These are phyloP conservation scores for Euura saliciscinereae DNA, from an alignment of 1,140 invertebrate species.

Conservation along the genomic window DNA sequence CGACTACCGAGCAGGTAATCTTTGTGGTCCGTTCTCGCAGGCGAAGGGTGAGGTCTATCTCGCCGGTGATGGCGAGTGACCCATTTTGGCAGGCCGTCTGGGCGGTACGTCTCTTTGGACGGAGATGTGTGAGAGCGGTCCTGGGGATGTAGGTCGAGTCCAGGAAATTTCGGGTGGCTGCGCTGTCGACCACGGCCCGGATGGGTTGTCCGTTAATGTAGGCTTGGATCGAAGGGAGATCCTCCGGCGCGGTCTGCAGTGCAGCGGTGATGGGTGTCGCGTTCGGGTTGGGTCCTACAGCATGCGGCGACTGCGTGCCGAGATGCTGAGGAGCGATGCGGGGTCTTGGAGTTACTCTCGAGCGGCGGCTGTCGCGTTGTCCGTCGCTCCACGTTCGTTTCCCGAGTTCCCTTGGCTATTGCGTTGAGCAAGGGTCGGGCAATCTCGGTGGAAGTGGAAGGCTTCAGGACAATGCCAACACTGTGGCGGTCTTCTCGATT, in stretches of 20 bases:
- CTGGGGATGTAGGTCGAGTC: background rate
- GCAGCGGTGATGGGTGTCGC: no score
- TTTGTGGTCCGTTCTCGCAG: background rate
- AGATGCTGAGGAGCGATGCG: background rate
- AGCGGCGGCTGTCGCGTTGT: conserved; percentile 7
- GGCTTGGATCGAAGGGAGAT: conserved; percentile 17
- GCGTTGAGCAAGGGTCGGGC: conserved; percentile 13
- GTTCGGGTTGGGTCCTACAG: no score
- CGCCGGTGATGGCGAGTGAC: background rate
- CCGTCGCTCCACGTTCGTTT: conserved; percentile 22
- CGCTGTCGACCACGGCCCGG: conserved; percentile 20
- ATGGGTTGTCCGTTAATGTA: background rate
- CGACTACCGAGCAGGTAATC: conserved; percentile 1
- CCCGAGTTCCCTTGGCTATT: conserved; percentile 5
- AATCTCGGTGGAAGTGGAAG: conserved; percentile 29
- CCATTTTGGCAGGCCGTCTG: background rate
- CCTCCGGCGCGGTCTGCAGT: background rate
- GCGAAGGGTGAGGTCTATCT: background rate
- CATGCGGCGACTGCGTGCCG: no score
- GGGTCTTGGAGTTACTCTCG: background rate
- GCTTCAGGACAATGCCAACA: conserved; percentile 23
- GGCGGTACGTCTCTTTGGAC: background rate
- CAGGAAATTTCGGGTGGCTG: conserved; percentile 23
- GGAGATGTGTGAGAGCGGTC: background rate
- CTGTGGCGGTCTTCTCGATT: background rate